phyloP scores from a whole-genome alignment of 2,888 invertebrate species.

The Athetis lepigone region DNA sequence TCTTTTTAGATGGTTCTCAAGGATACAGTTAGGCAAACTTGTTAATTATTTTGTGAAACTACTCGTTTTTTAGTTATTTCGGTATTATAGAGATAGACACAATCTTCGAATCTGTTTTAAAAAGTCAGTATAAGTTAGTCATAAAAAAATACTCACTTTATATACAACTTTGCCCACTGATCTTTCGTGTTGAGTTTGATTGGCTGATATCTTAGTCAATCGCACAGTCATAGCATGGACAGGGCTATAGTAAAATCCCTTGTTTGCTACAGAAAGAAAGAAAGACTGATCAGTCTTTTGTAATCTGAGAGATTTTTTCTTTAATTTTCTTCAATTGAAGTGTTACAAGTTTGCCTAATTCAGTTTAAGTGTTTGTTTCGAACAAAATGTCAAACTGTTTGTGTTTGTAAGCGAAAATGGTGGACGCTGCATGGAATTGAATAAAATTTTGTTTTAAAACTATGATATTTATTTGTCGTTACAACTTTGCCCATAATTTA shows the following conservation, averaged over 20 bases:
- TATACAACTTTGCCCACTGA: not conserved
- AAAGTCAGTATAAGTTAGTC: too few species aligned
- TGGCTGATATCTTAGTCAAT: not conserved
- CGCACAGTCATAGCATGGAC: not conserved
- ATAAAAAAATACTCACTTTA: not conserved
- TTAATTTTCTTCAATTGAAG: not conserved
- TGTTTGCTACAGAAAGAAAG: not conserved
- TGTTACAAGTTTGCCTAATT: conserved; percentile 25
- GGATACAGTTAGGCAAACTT: conserved; percentile 23
- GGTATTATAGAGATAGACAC: not conserved
- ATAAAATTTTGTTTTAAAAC: conserved; percentile 76
- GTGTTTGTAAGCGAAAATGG: conserved; percentile 77
- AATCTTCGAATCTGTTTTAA: too few species aligned
- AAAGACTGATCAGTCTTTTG: not conserved
- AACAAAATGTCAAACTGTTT: conserved; percentile 67
- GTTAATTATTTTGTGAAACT: not conserved
- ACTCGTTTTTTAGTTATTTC: not conserved
- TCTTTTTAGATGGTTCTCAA: conserved; percentile 37
- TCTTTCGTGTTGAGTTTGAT: too few species aligned
- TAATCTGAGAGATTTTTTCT: not conserved
- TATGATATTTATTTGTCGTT: conserved; percentile 50
- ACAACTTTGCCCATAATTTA: not conserved
- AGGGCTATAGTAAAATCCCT: not conserved
- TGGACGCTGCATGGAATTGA: conserved; percentile 80
- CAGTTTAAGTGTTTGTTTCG: conserved; percentile 50